phyloP scores from a whole-genome alignment of 2,113 vertebrate species.

The Passer domesticus region DNA sequence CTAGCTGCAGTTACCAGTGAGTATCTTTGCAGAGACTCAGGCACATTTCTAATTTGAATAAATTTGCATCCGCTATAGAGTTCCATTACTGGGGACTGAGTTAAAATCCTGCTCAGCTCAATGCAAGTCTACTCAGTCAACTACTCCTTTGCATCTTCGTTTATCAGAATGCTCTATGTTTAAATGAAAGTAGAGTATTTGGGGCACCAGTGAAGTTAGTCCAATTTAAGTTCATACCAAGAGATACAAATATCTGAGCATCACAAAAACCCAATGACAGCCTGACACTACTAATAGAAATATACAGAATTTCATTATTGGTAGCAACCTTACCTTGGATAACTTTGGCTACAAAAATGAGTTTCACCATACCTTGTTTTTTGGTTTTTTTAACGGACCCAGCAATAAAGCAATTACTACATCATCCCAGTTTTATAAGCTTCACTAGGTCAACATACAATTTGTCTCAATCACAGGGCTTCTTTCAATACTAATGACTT shows the following conservation, averaged over 20 bases:
- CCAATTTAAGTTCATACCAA: neutral
- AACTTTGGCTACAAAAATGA: neutral
- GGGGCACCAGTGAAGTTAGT: neutral
- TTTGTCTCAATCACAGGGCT: neutral
- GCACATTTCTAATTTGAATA: neutral
- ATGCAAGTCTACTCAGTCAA: neutral
- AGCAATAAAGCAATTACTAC: neutral
- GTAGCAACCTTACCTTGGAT: neutral
- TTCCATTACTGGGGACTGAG: neutral
- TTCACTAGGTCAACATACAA: neutral
- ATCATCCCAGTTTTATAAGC: neutral
- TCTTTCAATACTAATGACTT: neutral
- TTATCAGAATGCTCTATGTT: neutral
- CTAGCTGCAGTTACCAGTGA: neutral
- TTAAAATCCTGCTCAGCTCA: neutral
- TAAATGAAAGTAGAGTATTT: neutral
- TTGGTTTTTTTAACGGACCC: neutral
- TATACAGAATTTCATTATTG: neutral
- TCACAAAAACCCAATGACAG: neutral
- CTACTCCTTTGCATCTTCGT: neutral
- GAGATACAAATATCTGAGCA: neutral
- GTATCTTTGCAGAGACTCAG: neutral
- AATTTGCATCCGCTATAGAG: neutral
- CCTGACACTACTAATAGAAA: neutral
- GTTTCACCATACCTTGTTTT: accelerated